Conservation (phyloP, 2,888 invertebrate species). For the Cremastinae sp. region DNA sequence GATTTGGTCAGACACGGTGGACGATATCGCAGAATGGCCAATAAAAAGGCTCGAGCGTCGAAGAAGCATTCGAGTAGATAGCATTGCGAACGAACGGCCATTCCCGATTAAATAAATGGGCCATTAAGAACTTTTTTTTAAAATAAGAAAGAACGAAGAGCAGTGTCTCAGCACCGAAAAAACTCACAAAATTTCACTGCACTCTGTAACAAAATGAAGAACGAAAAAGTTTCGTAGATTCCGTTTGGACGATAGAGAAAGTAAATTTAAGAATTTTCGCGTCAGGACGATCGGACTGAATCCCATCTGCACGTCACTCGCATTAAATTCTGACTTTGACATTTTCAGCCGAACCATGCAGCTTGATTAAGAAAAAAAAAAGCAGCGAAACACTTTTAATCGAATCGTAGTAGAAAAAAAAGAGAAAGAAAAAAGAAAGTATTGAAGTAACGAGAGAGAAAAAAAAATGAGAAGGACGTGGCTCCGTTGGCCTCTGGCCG, state of each 20-base stretch:
- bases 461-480: slow-evolving; percentile 60
- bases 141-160: slow-evolving; percentile 40
- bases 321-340: slow-evolving; percentile 22
- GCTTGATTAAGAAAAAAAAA: slow-evolving; percentile 55
- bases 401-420: slow-evolving; percentile 6
- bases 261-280: too few relatives aligned
- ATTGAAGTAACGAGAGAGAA: slow-evolving; percentile 32
- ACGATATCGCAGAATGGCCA: slow-evolving; percentile 5
- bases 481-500: slow-evolving; percentile 71
- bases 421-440: slow-evolving; percentile 51
- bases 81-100: slow-evolving; percentile 21
- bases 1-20: slow-evolving; percentile 37
- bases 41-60: slow-evolving; percentile 12
- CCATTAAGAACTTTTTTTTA: slow-evolving; percentile 27
- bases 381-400: slow-evolving; percentile 15
- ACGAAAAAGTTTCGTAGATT: too few relatives aligned
- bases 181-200: background rate
- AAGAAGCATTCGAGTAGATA: slow-evolving; percentile 4
- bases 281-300: background rate
- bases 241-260: too few relatives aligned
- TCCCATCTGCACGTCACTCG: background rate
- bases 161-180: slow-evolving; percentile 58
- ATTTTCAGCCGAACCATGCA: slow-evolving; percentile 68
- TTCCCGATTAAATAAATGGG: slow-evolving; percentile 14
- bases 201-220: too few relatives aligned